These are phyloP conservation scores for Ramphastos sulfuratus DNA, from an alignment of 2,113 vertebrate species.

Conservation along the genomic window DNA sequence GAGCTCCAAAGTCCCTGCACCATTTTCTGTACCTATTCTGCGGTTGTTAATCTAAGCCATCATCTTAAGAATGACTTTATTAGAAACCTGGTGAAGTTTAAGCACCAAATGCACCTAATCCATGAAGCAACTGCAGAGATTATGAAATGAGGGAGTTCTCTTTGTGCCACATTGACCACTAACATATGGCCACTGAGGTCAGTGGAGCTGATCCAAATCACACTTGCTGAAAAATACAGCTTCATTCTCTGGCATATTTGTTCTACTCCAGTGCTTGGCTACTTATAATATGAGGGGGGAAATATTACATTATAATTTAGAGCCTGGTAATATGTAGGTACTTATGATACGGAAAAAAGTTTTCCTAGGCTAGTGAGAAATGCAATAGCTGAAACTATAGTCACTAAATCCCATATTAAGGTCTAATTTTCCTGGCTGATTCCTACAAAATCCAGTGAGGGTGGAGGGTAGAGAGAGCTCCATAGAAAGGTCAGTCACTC, in stretches of 20 bases:
- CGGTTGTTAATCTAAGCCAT: background rate
- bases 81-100: background rate
- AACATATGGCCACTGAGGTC: background rate
- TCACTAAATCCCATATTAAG: background rate
- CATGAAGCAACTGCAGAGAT: background rate
- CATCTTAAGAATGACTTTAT: background rate
- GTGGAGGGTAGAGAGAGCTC: accelerated
- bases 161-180: background rate
- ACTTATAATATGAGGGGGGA: background rate
- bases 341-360: background rate
- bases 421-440: background rate
- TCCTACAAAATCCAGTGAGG: background rate
- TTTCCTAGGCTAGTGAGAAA: background rate
- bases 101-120: background rate
- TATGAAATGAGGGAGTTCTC: background rate
- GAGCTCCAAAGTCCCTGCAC: background rate
- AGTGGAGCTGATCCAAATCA: background rate
- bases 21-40: background rate
- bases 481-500: background rate
- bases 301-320: background rate
- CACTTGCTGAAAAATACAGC: background rate
- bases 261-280: background rate
- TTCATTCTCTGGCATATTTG: background rate
- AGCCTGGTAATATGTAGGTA: background rate
- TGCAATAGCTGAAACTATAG: background rate